A percentile compares a stretch with the other conserved stretches of the same genome.
Evolutionary conservation across 2,888 invertebrate species (phyloP).

Genomic region (Chrysolina americana): DNA sequence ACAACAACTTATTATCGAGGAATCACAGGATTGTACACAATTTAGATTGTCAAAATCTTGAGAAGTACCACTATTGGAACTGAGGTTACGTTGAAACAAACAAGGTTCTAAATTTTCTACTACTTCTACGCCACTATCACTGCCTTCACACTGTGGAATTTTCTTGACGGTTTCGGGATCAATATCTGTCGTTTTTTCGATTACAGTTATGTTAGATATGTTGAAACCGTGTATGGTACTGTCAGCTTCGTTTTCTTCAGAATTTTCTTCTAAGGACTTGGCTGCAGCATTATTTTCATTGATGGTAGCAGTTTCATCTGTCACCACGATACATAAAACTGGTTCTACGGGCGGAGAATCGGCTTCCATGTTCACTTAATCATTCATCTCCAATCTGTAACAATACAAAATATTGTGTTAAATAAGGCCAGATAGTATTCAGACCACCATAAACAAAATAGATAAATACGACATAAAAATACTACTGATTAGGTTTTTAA

Average conservation of each 20-base stretch:
- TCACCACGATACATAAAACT: neutral
- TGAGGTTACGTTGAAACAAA: conserved; percentile 71
- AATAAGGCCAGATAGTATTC: no score
- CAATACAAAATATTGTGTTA: neutral
- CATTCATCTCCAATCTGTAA: conserved; percentile 35
- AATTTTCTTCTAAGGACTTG: conserved; percentile 20
- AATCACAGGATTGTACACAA: conserved; percentile 81
- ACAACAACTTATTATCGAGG: conserved; percentile 84
- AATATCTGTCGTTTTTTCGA: conserved; percentile 53
- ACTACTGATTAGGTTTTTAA: no score
- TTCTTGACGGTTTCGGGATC: conserved; percentile 41
- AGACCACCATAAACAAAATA: no score
- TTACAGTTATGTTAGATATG: conserved; percentile 62
- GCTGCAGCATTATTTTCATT: neutral
- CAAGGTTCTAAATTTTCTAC: conserved; percentile 67
- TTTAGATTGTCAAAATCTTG: conserved; percentile 72
- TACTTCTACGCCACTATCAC: conserved; percentile 87
- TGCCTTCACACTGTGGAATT: conserved; percentile 74
- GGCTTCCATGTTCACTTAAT: conserved; percentile 30
- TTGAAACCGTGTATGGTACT: conserved; percentile 65
- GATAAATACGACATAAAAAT: no score
- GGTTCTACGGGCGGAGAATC: conserved; percentile 11
- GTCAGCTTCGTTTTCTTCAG: conserved; percentile 59
- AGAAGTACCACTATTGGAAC: conserved; percentile 77
- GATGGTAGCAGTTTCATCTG: neutral